Percentiles rank a stretch among this genome's conserved stretches.
Conservation (phyloP, 2,797 vertebrate genomes). For the Rallus crepitans region DNA sequence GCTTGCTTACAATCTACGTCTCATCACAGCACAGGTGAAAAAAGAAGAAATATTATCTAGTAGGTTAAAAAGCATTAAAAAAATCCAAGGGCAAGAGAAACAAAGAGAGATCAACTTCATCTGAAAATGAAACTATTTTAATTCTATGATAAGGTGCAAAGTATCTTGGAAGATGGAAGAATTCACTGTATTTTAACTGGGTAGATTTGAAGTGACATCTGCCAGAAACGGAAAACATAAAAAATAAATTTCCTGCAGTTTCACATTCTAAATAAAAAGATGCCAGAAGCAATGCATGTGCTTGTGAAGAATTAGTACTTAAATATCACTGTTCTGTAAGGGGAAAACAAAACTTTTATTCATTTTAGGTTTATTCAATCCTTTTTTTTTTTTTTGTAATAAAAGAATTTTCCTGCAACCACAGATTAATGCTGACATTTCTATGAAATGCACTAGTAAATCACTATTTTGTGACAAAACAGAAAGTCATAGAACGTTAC, state of each 20-base stretch:
- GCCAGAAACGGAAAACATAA: background rate
- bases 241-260: background rate
- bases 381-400: too few relatives aligned
- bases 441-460: background rate
- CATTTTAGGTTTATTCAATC: background rate
- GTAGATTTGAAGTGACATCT: background rate
- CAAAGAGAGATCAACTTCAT: background rate
- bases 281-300: background rate
- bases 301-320: slow-evolving; percentile 14
- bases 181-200: background rate
- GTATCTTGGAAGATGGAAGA: background rate
- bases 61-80: background rate
- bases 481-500: background rate
- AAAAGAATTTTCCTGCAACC: background rate
- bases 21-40: background rate
- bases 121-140: background rate
- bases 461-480: background rate
- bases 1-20: background rate
- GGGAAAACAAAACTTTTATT: background rate
- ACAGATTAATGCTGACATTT: background rate
- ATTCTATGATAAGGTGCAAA: background rate
- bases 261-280: slow-evolving; percentile 23
- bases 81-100: background rate
- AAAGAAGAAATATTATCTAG: background rate
- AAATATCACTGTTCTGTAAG: background rate